These are phyloP conservation scores for Microctenopoma lineatum DNA, from an alignment of 2,797 vertebrate species.

Conservation along the genomic window DNA sequence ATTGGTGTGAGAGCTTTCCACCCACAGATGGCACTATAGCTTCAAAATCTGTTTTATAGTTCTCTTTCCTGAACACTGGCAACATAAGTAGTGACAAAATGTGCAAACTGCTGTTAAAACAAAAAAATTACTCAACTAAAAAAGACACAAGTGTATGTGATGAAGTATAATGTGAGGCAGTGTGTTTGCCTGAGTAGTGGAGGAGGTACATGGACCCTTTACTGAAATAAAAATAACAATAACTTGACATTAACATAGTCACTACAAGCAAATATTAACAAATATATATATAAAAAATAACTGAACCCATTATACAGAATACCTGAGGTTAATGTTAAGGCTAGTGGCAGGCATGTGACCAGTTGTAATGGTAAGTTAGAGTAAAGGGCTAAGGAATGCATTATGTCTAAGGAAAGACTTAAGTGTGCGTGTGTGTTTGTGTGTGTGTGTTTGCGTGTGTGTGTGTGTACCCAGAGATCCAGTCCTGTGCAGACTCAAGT, in stretches of 20 bases:
- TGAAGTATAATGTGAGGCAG: background rate
- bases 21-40: slow-evolving; percentile 46
- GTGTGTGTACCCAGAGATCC: slow-evolving; percentile 79
- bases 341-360: too few relatives aligned
- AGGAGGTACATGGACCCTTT: background rate
- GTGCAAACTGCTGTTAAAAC: background rate
- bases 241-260: background rate
- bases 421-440: background rate
- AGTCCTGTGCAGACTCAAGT: slow-evolving; percentile 84
- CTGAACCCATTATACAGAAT: background rate
- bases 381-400: too few relatives aligned
- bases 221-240: background rate
- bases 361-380: too few relatives aligned
- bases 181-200: background rate
- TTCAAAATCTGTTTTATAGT: background rate
- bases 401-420: background rate
- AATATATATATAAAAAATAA: background rate
- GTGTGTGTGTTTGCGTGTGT: slow-evolving; percentile 4
- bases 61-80: background rate
- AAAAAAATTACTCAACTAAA: background rate
- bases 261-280: background rate
- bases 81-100: background rate
- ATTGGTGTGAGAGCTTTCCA: slow-evolving; percentile 14
- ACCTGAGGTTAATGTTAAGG: background rate
- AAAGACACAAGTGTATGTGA: background rate